Evolutionary conservation across 2,797 vertebrate genomes (phyloP).

Genomic region (Urocyon cinereoargenteus): DNA sequence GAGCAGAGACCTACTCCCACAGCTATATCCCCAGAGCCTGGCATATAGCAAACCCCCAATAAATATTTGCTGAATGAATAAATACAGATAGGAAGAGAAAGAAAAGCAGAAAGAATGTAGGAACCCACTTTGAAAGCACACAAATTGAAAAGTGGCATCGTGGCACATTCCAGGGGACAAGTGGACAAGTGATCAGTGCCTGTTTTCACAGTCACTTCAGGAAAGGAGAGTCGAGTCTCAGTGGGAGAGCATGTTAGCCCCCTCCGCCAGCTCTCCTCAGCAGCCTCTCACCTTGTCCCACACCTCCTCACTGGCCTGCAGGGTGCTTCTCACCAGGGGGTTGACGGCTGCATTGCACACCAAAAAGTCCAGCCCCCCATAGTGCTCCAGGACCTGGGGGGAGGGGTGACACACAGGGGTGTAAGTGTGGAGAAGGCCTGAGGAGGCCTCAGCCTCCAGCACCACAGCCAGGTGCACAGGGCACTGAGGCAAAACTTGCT

Average conservation of each 20-base stretch:
- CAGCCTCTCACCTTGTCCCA: conserved; percentile 90
- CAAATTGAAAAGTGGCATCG: background rate
- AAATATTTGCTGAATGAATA: background rate
- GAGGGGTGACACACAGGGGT: too few species aligned
- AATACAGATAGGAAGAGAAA: background rate
- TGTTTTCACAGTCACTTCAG: background rate
- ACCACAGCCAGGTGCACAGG: background rate
- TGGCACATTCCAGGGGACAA: background rate
- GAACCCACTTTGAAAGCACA: background rate
- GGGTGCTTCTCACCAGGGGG: conserved; percentile 90
- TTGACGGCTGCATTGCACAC: conserved; percentile 92
- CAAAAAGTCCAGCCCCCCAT: conserved; percentile 90
- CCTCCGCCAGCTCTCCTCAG: background rate
- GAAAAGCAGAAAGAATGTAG: background rate
- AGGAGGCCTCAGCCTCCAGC: background rate
- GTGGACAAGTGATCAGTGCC: too few species aligned
- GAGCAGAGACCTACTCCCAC: background rate
- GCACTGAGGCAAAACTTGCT: background rate
- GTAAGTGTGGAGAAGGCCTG: background rate
- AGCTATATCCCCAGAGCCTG: background rate
- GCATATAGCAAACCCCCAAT: background rate
- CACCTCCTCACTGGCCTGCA: conserved; percentile 90
- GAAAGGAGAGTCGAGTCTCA: background rate
- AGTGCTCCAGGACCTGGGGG: conserved; percentile 88
- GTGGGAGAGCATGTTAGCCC: too few species aligned